phyloP scores from a whole-genome alignment of 2,888 invertebrate genomes.

The Furcula furcula region DNA sequence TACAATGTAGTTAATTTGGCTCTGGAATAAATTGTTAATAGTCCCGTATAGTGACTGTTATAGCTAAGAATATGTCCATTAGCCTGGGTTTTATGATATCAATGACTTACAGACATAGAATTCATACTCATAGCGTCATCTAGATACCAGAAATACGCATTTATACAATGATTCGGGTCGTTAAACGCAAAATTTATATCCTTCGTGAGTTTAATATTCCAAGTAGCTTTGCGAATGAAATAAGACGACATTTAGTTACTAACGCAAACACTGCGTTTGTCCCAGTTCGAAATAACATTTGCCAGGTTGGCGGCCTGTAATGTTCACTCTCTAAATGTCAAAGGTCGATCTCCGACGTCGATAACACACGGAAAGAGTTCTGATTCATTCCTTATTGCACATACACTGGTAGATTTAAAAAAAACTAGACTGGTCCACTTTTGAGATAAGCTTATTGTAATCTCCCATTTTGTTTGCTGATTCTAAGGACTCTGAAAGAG shows the following conservation, averaged over 20 bases:
- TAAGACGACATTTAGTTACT: conserved; percentile 26
- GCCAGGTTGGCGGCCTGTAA: conserved; percentile 50
- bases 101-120: too few relatives aligned
- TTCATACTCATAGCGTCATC: too few relatives aligned
- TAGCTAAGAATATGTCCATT: too few relatives aligned
- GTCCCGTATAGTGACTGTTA: too few relatives aligned
- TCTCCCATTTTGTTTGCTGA: too few relatives aligned
- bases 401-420: conserved; percentile 8
- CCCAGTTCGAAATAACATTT: conserved; percentile 52
- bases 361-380: conserved; percentile 38
- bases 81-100: too few relatives aligned
- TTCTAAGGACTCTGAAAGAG: too few relatives aligned
- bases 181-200: conserved; percentile 19
- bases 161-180: conserved; percentile 8
- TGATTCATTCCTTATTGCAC: conserved; percentile 12
- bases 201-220: conserved; percentile 11
- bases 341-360: conserved; percentile 47
- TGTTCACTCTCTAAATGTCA: conserved; percentile 54
- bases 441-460: too few relatives aligned
- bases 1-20: too few relatives aligned
- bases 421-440: too few relatives aligned
- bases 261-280: conserved; percentile 30
- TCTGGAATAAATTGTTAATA: too few relatives aligned
- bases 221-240: conserved; percentile 17
- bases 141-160: too few relatives aligned